These are phyloP conservation scores for Heteractis magnifica DNA, from an alignment of 92 coral and sea anemone species.

Conservation along the genomic window DNA sequence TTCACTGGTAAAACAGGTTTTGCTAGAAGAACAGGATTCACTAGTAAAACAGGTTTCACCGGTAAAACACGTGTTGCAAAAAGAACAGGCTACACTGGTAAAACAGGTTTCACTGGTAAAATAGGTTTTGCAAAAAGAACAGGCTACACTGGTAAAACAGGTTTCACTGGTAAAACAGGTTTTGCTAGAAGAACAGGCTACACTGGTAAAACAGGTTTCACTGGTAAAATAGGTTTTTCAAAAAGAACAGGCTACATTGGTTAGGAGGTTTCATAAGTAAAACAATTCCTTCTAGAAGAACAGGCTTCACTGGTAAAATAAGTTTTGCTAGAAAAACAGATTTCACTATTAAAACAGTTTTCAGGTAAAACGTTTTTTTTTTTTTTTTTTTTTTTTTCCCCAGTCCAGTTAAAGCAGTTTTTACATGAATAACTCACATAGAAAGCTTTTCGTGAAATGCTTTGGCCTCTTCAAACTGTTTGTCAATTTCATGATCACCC, in stretches of 20 bases:
- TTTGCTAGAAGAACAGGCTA: too few relatives aligned
- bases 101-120: neutral
- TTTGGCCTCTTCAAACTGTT: constrained; percentile 77
- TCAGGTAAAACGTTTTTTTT: neutral
- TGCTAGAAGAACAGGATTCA: neutral
- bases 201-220: neutral
- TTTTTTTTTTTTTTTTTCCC: neutral
- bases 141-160: neutral
- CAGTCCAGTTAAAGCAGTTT: neutral
- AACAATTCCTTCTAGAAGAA: too few relatives aligned
- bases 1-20: neutral
- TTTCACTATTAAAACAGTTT: too few relatives aligned
- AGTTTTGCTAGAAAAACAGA: too few relatives aligned
- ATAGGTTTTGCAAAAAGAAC: neutral
- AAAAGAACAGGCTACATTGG: neutral
- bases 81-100: too few relatives aligned
- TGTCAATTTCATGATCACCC: constrained; percentile 61
- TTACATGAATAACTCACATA: constrained; percentile 41
- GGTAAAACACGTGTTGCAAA: too few relatives aligned
- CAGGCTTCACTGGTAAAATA: too few relatives aligned
- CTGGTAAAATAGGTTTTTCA: neutral
- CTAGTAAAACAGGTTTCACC: too few relatives aligned
- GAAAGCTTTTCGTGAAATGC: constrained; percentile 77
- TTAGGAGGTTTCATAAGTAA: neutral
- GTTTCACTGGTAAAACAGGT: too few relatives aligned